Conservation (phyloP, 2,113 vertebrate genomes). For the Setophaga kirtlandii region DNA sequence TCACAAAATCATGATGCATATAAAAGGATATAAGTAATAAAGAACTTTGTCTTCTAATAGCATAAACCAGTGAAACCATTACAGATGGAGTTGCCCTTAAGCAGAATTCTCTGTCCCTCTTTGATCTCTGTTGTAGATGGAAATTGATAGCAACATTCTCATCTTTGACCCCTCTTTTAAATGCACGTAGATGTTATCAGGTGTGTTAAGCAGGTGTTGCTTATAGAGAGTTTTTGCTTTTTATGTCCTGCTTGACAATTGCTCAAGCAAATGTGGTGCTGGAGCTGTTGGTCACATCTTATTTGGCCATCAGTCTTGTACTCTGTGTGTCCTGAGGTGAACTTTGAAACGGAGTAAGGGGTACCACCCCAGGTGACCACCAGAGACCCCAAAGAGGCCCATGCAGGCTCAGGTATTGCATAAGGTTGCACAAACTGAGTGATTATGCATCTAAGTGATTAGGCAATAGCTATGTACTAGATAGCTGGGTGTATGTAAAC, state of each 20-base stretch:
- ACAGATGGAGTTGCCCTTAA: not conserved
- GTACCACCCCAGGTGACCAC: too few species aligned
- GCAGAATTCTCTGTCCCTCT: not conserved
- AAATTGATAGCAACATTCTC: not conserved
- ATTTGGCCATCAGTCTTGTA: not conserved
- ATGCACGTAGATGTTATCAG: not conserved
- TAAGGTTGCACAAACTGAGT: not conserved
- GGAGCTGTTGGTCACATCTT: not conserved
- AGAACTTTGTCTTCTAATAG: not conserved
- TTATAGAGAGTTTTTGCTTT: not conserved
- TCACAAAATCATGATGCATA: not conserved
- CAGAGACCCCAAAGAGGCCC: not conserved
- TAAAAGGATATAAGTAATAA: not conserved
- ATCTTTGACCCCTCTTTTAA: not conserved
- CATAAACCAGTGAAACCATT: not conserved
- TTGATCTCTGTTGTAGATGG: not conserved
- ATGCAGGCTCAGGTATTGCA: not conserved
- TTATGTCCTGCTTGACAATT: not conserved
- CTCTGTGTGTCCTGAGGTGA: fast-evolving
- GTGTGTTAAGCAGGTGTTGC: not conserved
- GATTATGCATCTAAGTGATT: not conserved
- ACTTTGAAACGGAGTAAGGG: too few species aligned
- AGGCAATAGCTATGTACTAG: too few species aligned
- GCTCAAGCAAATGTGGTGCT: not conserved
- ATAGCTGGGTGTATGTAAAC: not conserved